phyloP scores from a whole-genome alignment of 2,888 invertebrate genomes.

The Eupithecia vulgata region DNA sequence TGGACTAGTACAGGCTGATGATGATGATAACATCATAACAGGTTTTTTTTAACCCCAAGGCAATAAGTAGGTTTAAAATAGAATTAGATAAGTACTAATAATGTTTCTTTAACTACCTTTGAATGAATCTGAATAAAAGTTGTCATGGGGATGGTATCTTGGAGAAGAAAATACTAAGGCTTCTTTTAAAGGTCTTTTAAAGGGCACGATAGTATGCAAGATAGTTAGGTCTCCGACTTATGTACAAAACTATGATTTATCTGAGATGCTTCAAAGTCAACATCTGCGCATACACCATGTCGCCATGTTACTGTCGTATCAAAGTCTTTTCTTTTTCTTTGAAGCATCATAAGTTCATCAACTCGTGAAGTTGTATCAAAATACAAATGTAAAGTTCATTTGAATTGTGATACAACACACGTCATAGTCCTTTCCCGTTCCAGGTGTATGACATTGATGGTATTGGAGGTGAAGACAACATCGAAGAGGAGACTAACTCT shows the following conservation, averaged over 20 bases:
- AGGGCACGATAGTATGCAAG: too few species aligned
- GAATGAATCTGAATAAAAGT: background rate
- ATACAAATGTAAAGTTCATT: background rate
- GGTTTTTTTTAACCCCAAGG: too few species aligned
- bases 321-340: background rate
- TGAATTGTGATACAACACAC: too few species aligned
- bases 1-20: too few species aligned
- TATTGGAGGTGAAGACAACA: constrained; percentile 70
- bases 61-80: too few species aligned
- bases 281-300: background rate
- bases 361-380: background rate
- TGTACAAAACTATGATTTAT: background rate
- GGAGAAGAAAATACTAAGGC: too few species aligned
- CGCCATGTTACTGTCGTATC: background rate
- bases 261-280: background rate
- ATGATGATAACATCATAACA: too few species aligned
- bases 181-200: too few species aligned
- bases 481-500: constrained; percentile 65
- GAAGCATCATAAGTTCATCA: background rate
- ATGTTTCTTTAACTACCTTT: too few species aligned
- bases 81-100: too few species aligned
- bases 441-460: constrained; percentile 82
- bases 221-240: background rate
- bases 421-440: constrained; percentile 35
- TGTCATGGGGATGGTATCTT: background rate